These are phyloP conservation scores for Cephalopholis sonnerati DNA, from an alignment of 2,113 vertebrate genomes.

Conservation along the genomic window DNA sequence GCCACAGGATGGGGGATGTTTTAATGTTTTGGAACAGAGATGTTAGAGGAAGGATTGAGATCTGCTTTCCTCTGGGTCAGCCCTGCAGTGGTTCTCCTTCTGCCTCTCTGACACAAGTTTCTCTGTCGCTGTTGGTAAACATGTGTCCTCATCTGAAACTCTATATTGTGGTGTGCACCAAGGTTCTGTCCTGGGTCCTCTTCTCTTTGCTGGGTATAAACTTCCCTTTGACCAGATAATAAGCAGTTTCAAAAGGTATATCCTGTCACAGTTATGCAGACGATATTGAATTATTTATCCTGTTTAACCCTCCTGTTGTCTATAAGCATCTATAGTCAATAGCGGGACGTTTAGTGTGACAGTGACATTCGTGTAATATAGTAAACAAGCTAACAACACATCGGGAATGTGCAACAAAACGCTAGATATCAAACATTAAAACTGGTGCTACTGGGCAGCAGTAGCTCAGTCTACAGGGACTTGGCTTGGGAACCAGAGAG, in stretches of 20 bases:
- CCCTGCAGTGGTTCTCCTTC: not conserved
- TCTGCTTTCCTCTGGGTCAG: not conserved
- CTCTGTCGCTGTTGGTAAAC: not conserved
- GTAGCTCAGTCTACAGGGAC: no score
- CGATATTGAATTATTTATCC: not conserved
- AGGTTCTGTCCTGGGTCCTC: not conserved
- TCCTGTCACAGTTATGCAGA: not conserved
- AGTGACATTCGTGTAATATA: no score
- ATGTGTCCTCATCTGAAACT: not conserved
- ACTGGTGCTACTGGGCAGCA: no score
- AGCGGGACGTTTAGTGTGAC: no score
- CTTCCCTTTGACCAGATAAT: not conserved
- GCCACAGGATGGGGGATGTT: conserved; percentile 9
- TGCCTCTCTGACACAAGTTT: not conserved
- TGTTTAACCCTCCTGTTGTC: not conserved
- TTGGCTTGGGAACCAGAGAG: no score
- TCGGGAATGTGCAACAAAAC: no score
- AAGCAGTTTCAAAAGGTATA: not conserved
- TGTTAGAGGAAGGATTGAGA: not conserved
- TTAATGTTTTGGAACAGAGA: not conserved
- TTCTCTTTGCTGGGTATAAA: not conserved
- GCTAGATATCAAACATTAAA: no score
- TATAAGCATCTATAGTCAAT: not conserved
- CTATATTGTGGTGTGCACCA: not conserved
- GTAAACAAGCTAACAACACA: no score